Evolutionary conservation across 37 sponge, comb jelly and placozoan genomes (phyloP), one percentile per base, ranked within the genome.

Genomic region (Petrosia ficiformis): DNA sequence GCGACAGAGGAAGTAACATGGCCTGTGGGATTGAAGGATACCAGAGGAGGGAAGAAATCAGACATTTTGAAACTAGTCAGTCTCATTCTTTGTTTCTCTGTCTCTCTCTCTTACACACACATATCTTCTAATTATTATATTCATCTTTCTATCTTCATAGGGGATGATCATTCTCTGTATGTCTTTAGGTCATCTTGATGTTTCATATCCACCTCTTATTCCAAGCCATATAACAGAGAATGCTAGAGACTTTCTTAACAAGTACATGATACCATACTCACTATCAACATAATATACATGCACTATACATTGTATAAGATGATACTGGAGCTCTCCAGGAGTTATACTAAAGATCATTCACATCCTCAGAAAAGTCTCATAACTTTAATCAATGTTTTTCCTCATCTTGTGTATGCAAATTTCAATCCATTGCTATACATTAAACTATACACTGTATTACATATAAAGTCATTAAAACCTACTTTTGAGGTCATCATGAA

Each of bases 41-140:
- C 35, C 21, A 76, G 40, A 70, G 87, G 84, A 64, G 93, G 93
- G 40, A 92, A 92, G 82, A 87, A 87, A 81, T 82, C 90, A 28
- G 94, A 93, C 57, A 67, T 93, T 41, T 42, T 82, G 10, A 93
- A 85, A 57, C 70, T 93, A 70, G 94, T 93, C 41, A 60, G 73
- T 75, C n/a, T n/a, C n/a, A n/a, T n/a, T n/a, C 32, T 67, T 39
- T 52, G 59, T 57, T 22, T 57, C 41, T 32, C 19, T 3, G 34
- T 52, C 19, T 21, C n/a, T n/a, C n/a, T n/a, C n/a, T n/a, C n/a
- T 31, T 11, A 64, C 10, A 29, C n/a, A 24, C 8, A 39, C 29
- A 6, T 16, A 59, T 57, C 10, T 11, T 3, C 19, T 16, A 32
- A 68, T 40, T 68, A 29, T 30, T 72, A 41, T 4, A 40, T 21